Conservation (phyloP, 2,797 vertebrate species). For the Eupleurogrammus muticus region DNA sequence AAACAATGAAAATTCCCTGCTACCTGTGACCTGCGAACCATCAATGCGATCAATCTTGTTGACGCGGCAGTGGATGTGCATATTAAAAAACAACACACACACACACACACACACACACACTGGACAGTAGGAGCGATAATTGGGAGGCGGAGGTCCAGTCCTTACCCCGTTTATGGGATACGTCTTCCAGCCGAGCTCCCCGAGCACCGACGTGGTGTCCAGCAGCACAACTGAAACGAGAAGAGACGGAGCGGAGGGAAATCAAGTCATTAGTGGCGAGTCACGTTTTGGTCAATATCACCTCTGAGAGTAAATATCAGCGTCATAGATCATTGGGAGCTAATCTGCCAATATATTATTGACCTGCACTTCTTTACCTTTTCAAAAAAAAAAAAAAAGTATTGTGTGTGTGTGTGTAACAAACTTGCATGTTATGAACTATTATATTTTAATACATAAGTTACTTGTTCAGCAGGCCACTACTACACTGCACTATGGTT, state of each 20-base stretch:
- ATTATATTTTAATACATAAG: no score
- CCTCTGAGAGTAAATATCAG: no score
- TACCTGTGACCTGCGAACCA: slow-evolving; percentile 28
- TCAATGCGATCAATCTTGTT: slow-evolving; percentile 49
- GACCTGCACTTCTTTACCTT: no score
- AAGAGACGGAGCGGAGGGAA: slow-evolving; percentile 43
- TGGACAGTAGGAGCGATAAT: slow-evolving; percentile 20
- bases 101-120: no score
- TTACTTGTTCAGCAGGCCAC: no score
- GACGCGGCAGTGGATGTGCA: slow-evolving; percentile 25
- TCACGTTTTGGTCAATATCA: no score
- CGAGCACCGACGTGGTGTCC: slow-evolving; percentile 93
- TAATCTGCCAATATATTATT: no score
- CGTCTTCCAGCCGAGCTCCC: slow-evolving; percentile 96
- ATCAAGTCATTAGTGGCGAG: slow-evolving; percentile 54
- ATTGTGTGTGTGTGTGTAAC: no score
- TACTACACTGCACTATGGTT: no score
- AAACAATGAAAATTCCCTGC: slow-evolving; percentile 17
- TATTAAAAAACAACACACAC: slow-evolving; percentile 30
- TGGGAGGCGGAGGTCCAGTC: slow-evolving; percentile 25
- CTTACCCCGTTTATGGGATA: slow-evolving; percentile 98
- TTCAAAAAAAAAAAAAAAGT: no score
- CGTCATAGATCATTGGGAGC: no score
- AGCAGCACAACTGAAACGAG: slow-evolving; percentile 91
- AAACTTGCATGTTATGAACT: no score